Conservation (phyloP, 2,797 vertebrate genomes). For the Strix occidentalis region DNA sequence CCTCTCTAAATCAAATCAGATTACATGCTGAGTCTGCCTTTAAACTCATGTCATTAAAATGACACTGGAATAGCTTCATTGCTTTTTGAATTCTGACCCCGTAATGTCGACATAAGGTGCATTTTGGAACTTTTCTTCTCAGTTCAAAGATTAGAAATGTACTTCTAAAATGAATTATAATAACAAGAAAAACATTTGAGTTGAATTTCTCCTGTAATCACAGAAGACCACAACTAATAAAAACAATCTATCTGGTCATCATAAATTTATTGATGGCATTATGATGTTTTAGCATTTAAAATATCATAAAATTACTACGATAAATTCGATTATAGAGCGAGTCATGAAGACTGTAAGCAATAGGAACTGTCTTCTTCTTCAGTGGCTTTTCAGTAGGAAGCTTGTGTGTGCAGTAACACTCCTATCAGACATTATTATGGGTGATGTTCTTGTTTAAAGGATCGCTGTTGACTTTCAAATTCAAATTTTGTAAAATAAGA, state of each 20-base stretch:
- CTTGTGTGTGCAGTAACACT: not conserved
- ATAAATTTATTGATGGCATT: not conserved
- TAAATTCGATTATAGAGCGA: not conserved
- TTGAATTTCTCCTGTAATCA: not conserved
- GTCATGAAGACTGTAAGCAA: not conserved
- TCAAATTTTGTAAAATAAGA: not conserved
- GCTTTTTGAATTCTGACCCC: not conserved
- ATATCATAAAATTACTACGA: not conserved
- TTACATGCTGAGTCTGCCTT: not conserved
- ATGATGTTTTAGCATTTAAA: not conserved
- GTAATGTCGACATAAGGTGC: not conserved
- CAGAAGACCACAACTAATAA: not conserved
- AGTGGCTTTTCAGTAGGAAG: not conserved
- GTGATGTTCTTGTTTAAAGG: not conserved
- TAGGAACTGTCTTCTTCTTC: not conserved
- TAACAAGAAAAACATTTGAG: not conserved
- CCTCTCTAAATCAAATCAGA: not conserved
- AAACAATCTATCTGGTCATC: not conserved
- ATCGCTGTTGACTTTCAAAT: not conserved
- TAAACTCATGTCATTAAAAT: not conserved
- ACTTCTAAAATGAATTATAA: not conserved
- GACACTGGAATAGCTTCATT: not conserved
- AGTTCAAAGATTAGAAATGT: not conserved
- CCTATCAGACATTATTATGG: not conserved
- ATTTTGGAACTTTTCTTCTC: not conserved